Percentiles rank a stretch among this genome's conserved stretches.
Conservation (phyloP, 2,888 invertebrate genomes). For the Drosophila testacea region DNA sequence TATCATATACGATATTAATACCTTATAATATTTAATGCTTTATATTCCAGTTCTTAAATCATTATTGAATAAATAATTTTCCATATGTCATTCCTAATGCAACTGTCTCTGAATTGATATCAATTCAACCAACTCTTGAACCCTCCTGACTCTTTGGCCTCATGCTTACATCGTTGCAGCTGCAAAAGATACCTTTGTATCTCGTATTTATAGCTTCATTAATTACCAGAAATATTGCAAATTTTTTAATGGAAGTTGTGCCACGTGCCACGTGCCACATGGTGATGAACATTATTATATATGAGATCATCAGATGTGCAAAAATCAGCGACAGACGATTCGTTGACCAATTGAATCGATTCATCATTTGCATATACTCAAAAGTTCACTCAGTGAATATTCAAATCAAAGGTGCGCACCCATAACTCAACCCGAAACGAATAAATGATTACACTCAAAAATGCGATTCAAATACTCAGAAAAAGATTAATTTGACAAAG, state of each 20-base stretch:
- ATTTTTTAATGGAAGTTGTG: conserved; percentile 6
- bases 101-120: conserved; percentile 45
- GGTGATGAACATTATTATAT: neutral
- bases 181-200: conserved; percentile 11
- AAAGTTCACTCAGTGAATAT: conserved; percentile 12
- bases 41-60: no score
- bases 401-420: conserved; percentile 5
- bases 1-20: no score
- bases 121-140: conserved; percentile 66
- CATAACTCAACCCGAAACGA: conserved; percentile 4
- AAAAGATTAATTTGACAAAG: neutral
- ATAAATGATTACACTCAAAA: conserved; percentile 11
- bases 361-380: conserved; percentile 39
- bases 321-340: conserved; percentile 10
- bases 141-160: conserved; percentile 29
- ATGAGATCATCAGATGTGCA: conserved; percentile 46
- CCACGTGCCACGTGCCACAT: conserved; percentile 48
- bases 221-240: conserved; percentile 34
- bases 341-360: conserved; percentile 21
- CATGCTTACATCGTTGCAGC: conserved; percentile 25
- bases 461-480: neutral
- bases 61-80: no score
- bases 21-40: no score
- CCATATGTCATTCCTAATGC: neutral
- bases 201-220: conserved; percentile 43